Evolutionary conservation across 2,113 vertebrate genomes (phyloP).

Genomic region (Colossoma macropomum): DNA sequence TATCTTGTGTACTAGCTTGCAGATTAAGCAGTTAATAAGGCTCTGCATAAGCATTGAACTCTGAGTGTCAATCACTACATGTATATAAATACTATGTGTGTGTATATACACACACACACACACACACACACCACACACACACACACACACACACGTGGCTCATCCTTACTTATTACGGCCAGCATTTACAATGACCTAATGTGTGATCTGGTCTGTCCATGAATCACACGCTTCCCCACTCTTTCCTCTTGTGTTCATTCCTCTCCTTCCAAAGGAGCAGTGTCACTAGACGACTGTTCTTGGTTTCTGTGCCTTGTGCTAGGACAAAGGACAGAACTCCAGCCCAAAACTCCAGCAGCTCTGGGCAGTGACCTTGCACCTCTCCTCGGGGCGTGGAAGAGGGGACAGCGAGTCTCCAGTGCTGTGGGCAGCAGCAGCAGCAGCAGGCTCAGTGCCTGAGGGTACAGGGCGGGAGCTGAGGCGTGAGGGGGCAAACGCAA

Average conservation of each 20-base stretch:
- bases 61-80: background rate
- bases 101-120: too few species aligned
- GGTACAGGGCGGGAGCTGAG: slow-evolving; percentile 48
- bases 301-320: background rate
- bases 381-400: slow-evolving; percentile 45
- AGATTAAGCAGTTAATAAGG: too few species aligned
- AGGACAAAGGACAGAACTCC: slow-evolving; percentile 14
- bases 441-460: slow-evolving; percentile 52
- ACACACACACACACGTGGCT: background rate
- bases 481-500: slow-evolving; percentile 51
- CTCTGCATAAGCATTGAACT: background rate
- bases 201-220: background rate
- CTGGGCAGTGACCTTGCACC: slow-evolving; percentile 50
- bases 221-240: background rate
- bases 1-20: too few species aligned
- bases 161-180: background rate
- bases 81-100: too few species aligned
- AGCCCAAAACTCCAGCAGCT: slow-evolving; percentile 8
- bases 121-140: too few species aligned
- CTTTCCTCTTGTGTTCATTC: background rate
- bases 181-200: background rate
- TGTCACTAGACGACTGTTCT: background rate
- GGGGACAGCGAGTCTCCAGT: slow-evolving; percentile 32
- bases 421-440: slow-evolving; percentile 37
- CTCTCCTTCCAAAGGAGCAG: background rate